These are phyloP conservation scores for Amyelois transitella DNA, from an alignment of 1,140 invertebrate genomes.

Conservation along the genomic window DNA sequence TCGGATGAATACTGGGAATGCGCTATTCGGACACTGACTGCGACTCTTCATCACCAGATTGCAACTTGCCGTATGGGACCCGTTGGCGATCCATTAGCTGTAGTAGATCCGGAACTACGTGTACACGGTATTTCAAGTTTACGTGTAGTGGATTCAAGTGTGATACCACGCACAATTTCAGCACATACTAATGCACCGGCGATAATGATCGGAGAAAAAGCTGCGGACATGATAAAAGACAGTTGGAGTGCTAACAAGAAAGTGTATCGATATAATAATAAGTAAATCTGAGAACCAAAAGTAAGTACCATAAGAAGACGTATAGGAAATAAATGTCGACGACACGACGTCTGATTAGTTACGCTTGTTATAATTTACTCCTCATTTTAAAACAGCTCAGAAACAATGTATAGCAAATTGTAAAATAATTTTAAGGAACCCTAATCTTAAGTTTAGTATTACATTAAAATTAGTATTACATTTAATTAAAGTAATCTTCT, in stretches of 20 bases:
- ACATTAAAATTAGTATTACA: too few species aligned
- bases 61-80: constrained; percentile 82
- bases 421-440: too few species aligned
- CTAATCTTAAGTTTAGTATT: too few species aligned
- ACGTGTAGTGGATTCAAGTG: constrained; percentile 75
- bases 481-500: too few species aligned
- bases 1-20: constrained; percentile 78
- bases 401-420: too few species aligned
- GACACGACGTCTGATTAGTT: too few species aligned
- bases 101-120: constrained; percentile 73
- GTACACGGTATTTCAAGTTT: constrained; percentile 73
- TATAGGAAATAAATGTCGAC: too few species aligned
- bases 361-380: too few species aligned
- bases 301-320: too few species aligned
- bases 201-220: constrained; percentile 75
- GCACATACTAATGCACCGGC: constrained; percentile 74
- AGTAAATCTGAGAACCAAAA: not conserved
- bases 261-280: not conserved
- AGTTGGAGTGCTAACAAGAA: constrained; percentile 19
- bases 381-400: too few species aligned
- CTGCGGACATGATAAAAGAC: constrained; percentile 66
- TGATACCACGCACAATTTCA: constrained; percentile 73
- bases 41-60: constrained; percentile 76
- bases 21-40: constrained; percentile 67
- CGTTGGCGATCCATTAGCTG: constrained; percentile 66